Base-by-base conservation (phyloP, 2,888 invertebrate genomes). In the Andrena fulva region DNA sequence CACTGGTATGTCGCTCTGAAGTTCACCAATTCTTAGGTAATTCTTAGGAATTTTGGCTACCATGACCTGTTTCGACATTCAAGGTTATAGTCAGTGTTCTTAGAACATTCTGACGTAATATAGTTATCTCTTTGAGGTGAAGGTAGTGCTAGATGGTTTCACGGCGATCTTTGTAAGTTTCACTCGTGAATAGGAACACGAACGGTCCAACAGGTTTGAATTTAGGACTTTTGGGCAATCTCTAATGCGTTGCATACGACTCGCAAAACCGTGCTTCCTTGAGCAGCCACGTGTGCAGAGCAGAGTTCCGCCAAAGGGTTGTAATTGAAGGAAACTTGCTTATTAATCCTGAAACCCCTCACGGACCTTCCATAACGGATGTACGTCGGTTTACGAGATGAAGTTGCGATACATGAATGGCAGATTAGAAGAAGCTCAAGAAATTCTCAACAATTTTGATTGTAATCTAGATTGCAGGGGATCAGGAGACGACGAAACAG, bases 251-350 rank as follows among this genome's bases (percentile, higher is more conserved):
- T 60, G 7, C 31, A n/a, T 24, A 60, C n/a, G 24, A 29, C n/a
- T 31, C n/a, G n/a, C 3, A 29, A 31, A 29, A n/a, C 29, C n/a
- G 8, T 16, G n/a, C 6, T 59, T 59, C 56, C 42, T 56, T 56
- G 42, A 69, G 54, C 56, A n/a, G n/a, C 27, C 27, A n/a, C 29
- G 69, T 59, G 35, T 29, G 29, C 27, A 7, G 27, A 27, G 35
- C 27, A 3, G 42, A 42, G 69, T 24, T 54, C 35, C 42, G 16
- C 16, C 62, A 50, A 29, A 50, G 71, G 71, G 20, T 50, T 6
- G 31, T 62, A 62, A 62, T 71, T 62, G 24, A 71, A 62, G 59
- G 70, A 62, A 62, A 50, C 50, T 24, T 8, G 56, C n/a, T 29
- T 35, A 42, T 29, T 56, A 69, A 69, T 69, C 52, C 20, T 8